These are phyloP conservation scores for Etheostoma cragini DNA, from an alignment of 2,113 vertebrate species.

Conservation along the genomic window DNA sequence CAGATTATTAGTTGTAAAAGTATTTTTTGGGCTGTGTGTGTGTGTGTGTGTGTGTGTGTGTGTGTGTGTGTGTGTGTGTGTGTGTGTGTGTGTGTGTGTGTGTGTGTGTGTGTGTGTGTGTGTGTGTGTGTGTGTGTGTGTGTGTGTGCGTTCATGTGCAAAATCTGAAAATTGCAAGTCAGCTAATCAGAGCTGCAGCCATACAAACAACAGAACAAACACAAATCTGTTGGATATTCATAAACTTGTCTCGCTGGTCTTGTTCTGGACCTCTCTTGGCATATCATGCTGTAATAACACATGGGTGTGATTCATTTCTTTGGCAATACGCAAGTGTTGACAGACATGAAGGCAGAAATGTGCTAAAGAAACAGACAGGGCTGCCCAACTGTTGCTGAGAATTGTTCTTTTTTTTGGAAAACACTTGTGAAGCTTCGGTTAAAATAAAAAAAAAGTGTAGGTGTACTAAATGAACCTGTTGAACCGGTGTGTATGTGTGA, in stretches of 20 bases:
- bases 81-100: not conserved
- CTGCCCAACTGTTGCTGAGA: not conserved
- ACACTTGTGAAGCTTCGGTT: no score
- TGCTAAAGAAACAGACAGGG: not conserved
- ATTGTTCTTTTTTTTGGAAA: no score
- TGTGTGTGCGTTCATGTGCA: not conserved
- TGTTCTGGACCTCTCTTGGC: not conserved
- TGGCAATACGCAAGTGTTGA: not conserved
- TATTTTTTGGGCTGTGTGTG: not conserved
- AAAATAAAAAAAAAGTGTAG: no score
- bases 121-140: conserved; percentile 6
- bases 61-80: not conserved
- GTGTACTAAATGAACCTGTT: no score
- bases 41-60: conserved; percentile 5
- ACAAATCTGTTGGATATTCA: not conserved
- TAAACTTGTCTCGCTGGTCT: no score
- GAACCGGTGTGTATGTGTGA: no score
- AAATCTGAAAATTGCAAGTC: not conserved
- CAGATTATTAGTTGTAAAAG: conserved; percentile 15
- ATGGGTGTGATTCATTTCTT: not conserved
- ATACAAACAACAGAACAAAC: not conserved
- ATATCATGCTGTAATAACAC: not conserved
- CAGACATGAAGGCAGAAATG: not conserved
- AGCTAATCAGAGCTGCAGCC: not conserved
- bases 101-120: not conserved